These are phyloP conservation scores for Digitonthophagus gazella DNA, from an alignment of 2,888 invertebrate genomes.

Conservation along the genomic window DNA sequence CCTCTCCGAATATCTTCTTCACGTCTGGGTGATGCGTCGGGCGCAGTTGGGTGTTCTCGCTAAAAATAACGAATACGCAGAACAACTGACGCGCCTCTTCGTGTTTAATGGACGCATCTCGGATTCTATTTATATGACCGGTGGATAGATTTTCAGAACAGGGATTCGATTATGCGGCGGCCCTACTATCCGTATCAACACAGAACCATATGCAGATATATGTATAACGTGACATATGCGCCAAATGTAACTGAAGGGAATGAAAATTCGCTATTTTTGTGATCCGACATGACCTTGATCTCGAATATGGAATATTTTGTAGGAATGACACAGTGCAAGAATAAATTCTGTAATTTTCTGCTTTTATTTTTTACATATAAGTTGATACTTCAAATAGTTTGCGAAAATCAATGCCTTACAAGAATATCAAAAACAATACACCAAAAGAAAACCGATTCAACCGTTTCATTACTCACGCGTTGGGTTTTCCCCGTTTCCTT, in stretches of 20 bases:
- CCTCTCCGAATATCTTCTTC: slow-evolving; percentile 19
- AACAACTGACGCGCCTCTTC: slow-evolving; percentile 14
- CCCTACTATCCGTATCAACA: slow-evolving; percentile 4
- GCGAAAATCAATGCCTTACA: too few species aligned
- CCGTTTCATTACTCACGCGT: neutral
- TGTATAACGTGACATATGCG: neutral
- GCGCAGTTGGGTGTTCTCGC: slow-evolving; percentile 12
- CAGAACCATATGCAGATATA: slow-evolving; percentile 18
- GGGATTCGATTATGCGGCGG: slow-evolving; percentile 24
- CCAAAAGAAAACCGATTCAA: too few species aligned
- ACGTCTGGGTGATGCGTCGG: slow-evolving; percentile 5
- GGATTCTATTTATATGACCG: slow-evolving; percentile 3
- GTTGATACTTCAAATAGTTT: too few species aligned
- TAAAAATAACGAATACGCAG: slow-evolving; percentile 7
- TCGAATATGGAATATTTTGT: too few species aligned
- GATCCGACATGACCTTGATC: neutral
- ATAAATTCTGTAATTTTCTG: too few species aligned
- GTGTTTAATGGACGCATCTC: slow-evolving; percentile 7
- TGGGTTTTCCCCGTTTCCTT: slow-evolving; percentile 1
- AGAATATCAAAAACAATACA: too few species aligned
- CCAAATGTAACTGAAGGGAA: neutral
- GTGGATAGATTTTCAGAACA: neutral
- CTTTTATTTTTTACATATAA: too few species aligned
- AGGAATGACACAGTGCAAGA: too few species aligned
- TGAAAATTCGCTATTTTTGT: neutral